Percentiles rank a stretch among this genome's conserved stretches.
phyloP scores from a whole-genome alignment of 2,113 vertebrate genomes.

The Ictalurus punctatus region DNA sequence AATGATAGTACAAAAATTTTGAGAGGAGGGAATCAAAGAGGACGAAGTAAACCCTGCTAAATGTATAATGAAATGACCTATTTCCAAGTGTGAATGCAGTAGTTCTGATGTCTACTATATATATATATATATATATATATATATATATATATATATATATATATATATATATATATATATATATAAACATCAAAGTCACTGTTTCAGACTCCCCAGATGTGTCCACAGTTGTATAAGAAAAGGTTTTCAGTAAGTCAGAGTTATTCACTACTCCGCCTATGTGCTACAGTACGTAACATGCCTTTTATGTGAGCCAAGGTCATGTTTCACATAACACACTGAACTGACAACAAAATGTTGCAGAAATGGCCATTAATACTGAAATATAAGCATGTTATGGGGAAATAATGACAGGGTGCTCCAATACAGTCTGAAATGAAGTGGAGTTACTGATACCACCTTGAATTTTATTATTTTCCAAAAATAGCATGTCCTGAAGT shows the following conservation, averaged over 20 bases:
- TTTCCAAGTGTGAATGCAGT: conserved; percentile 6
- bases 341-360: neutral
- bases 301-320: neutral
- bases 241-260: neutral
- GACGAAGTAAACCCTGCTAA: conserved; percentile 26
- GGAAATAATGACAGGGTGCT: neutral
- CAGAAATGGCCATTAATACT: neutral
- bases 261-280: neutral
- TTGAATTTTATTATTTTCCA: neutral
- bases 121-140: no score
- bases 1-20: neutral
- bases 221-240: neutral
- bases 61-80: conserved; percentile 41
- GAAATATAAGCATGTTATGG: neutral
- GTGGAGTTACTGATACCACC: neutral
- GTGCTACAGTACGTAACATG: neutral
- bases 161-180: no score
- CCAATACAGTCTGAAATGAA: neutral
- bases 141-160: no score
- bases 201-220: neutral
- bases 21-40: neutral
- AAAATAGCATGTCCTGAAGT: no score
- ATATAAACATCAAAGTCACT: no score
- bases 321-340: conserved; percentile 12
- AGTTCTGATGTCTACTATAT: neutral